A percentile compares a stretch with the other conserved stretches of the same genome.
phyloP scores from a whole-genome alignment of 2,113 vertebrate species.

The Callocephalon fimbriatum region DNA sequence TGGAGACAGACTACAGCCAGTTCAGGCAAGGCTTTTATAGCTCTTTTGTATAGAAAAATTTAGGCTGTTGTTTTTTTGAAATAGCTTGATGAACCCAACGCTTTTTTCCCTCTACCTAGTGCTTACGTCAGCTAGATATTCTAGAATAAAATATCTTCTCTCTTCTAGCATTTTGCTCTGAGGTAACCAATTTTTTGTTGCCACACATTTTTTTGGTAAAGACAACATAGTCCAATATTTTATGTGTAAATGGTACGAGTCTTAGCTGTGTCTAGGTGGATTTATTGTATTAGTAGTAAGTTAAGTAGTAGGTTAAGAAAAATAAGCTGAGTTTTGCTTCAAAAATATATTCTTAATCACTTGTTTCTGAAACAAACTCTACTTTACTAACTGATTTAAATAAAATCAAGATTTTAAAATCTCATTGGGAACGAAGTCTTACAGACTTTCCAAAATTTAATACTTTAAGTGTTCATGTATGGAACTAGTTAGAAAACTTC shows the following conservation, averaged over 20 bases:
- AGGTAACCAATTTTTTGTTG: not conserved
- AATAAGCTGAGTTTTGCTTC: not conserved
- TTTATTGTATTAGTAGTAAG: not conserved
- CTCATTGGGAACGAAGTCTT: not conserved
- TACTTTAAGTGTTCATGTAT: not conserved
- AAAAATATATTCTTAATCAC: not conserved
- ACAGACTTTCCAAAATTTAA: not conserved
- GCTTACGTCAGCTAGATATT: not conserved
- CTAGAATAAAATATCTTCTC: not conserved
- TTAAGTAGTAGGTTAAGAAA: not conserved
- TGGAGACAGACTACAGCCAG: not conserved
- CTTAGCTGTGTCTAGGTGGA: not conserved
- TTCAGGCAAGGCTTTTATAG: not conserved
- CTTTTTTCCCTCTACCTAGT: not conserved
- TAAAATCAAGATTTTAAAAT: not conserved
- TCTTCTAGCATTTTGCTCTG: not conserved
- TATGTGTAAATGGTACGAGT: not conserved
- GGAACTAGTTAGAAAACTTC: not conserved
- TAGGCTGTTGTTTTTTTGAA: not conserved
- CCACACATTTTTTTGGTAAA: not conserved
- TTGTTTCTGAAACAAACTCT: not conserved
- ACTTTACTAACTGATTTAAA: not conserved
- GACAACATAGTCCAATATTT: not conserved
- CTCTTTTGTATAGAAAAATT: not conserved
- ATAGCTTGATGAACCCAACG: not conserved